A percentile compares a stretch with the other conserved stretches of the same genome.
These are phyloP conservation scores for Coregonus ussuriensis DNA, from an alignment of 2,797 vertebrate species.

Conservation along the genomic window DNA sequence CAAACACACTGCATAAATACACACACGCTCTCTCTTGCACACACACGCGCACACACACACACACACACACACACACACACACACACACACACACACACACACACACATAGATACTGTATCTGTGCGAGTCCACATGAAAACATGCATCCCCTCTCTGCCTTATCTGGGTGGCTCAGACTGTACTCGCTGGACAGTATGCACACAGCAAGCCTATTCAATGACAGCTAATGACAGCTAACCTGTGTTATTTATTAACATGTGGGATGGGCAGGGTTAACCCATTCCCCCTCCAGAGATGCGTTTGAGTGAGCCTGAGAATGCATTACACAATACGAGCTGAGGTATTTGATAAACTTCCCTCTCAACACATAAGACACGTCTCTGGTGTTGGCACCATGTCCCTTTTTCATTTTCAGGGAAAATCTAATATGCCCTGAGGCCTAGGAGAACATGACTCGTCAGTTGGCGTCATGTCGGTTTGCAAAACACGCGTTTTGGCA, in stretches of 20 bases:
- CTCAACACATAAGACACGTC: not conserved
- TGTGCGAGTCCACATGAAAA: not conserved
- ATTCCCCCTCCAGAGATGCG: not conserved
- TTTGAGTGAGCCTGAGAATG: not conserved
- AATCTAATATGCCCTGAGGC: not conserved
- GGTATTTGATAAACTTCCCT: not conserved
- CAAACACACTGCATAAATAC: too few species aligned
- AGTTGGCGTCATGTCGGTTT: not conserved
- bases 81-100: not conserved
- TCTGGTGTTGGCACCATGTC: not conserved
- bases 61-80: not conserved
- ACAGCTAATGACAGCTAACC: constrained; percentile 4
- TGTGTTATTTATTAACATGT: constrained; percentile 4
- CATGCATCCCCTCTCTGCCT: not conserved
- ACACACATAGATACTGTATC: not conserved
- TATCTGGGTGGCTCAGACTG: not conserved
- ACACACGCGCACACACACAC: not conserved
- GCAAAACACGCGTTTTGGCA: not conserved
- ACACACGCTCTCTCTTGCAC: not conserved
- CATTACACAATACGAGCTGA: not conserved
- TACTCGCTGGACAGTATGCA: not conserved
- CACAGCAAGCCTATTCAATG: not conserved
- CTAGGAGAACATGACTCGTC: not conserved
- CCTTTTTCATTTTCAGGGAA: not conserved
- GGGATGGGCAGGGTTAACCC: constrained; percentile 15